Base-by-base conservation (phyloP, 2,888 invertebrate species). In the Drosophila acutilabella region DNA sequence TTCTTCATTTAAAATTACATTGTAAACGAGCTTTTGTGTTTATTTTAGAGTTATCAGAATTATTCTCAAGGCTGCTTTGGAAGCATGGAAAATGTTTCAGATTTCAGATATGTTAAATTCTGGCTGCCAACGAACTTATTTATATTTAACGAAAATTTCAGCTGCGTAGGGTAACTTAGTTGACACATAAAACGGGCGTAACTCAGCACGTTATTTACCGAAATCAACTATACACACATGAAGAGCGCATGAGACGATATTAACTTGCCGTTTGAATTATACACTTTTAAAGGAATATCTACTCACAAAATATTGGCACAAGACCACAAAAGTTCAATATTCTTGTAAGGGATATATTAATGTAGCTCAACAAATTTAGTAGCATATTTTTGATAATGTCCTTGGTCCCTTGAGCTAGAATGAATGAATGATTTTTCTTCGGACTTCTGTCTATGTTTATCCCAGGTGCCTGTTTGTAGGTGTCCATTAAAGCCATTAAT, bases 401-500 rank as follows among this genome's bases (percentile, higher is more conserved):
- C 68, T 72, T 57, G 73, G 47, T 36, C 36, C 41, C 33, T 44
- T 38, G 36, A 41, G 48, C 10, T 8, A 11, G 10, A 54, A 47
- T 33, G 45, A 38, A 56, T 77, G 80, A 77, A 77, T 72, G 66
- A 81, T 70, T 44, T 64, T 56, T 54, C 42, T 48, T 41, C 16
- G n/a, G n/a, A n/a, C 6, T 38, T 18, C 48, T 40, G 20, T 33
- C 26, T 47, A 8, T 8, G 20, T 44, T 1, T 40, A 5, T 20
- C 30, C 52, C 26, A 47, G 18, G 48, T 73, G 61, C 51, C 26
- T 26, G 26, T 7, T 6, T 6, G 6, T 26, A 26, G 26, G 6
- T 26, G 26, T 26, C 61, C 77, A 80, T 84, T 79, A 69, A 80
- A 4, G 20, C 20, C 20, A 20, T 20, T 20, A 20, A 4, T 85